phyloP scores from a whole-genome alignment of 2,888 invertebrate species.

The Dryomyza anilis region DNA sequence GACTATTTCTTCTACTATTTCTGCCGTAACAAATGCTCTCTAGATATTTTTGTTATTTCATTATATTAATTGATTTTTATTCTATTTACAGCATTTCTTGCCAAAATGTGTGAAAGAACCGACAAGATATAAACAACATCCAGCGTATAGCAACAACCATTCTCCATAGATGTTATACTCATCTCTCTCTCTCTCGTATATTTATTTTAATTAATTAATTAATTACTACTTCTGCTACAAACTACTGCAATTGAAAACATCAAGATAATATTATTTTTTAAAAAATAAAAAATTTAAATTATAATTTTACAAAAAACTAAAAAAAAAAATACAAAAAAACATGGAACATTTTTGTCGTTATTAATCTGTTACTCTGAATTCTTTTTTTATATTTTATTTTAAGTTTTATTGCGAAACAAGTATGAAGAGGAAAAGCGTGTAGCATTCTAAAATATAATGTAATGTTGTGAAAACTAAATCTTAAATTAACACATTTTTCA shows the following conservation, averaged over 20 bases:
- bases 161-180: slow-evolving; percentile 58
- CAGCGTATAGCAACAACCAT: slow-evolving; percentile 42
- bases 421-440: neutral
- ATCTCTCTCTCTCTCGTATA: slow-evolving; percentile 59
- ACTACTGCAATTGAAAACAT: slow-evolving; percentile 58
- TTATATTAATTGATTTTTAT: slow-evolving; percentile 34
- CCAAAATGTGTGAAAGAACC: slow-evolving; percentile 78
- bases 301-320: slow-evolving; percentile 48
- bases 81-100: slow-evolving; percentile 77
- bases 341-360: slow-evolving; percentile 28
- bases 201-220: slow-evolving; percentile 59
- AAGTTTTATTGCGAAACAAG: no score
- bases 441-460: slow-evolving; percentile 10
- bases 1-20: neutral
- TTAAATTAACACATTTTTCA: neutral
- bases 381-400: no score
- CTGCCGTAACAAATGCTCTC: neutral
- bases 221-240: slow-evolving; percentile 58
- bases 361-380: slow-evolving; percentile 2
- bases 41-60: neutral
- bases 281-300: slow-evolving; percentile 55
- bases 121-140: slow-evolving; percentile 47
- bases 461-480: neutral
- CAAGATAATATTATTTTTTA: slow-evolving; percentile 55
- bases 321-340: slow-evolving; percentile 38